Conservation (phyloP, 2,888 invertebrate genomes). For the Machimus atricapillus region DNA sequence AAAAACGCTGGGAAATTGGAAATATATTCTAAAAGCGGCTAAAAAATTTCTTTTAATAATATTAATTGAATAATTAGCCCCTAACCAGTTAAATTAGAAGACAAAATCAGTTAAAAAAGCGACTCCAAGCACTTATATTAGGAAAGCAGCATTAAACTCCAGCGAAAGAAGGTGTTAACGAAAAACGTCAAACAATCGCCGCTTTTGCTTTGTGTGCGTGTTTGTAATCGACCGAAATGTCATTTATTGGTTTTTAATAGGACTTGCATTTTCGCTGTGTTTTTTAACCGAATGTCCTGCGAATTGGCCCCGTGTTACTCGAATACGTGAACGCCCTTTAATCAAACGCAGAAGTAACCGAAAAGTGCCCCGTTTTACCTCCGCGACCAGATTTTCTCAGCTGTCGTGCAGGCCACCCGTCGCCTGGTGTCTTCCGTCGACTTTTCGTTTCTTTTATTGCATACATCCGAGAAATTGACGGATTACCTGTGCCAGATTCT, state of each 20-base stretch:
- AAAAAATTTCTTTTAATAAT: no score
- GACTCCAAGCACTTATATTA: background rate
- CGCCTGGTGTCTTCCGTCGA: background rate
- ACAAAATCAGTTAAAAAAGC: background rate
- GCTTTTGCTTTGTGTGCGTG: conserved; percentile 21
- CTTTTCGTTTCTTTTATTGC: background rate
- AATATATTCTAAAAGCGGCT: no score
- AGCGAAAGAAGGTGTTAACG: background rate
- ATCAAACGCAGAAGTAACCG: background rate
- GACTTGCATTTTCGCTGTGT: background rate
- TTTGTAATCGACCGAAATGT: conserved; percentile 32
- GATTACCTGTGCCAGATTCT: background rate
- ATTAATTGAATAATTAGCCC: no score
- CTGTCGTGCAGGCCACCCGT: background rate
- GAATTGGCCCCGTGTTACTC: background rate
- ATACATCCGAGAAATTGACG: background rate
- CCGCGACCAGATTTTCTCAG: background rate
- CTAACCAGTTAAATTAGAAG: background rate
- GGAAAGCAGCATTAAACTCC: background rate
- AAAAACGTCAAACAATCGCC: background rate
- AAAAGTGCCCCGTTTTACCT: background rate
- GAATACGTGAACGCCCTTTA: background rate
- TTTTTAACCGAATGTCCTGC: background rate
- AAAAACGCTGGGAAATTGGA: no score
- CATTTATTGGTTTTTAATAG: conserved; percentile 9